phyloP scores from a whole-genome alignment of 2,113 vertebrate genomes.

The Eleginops maclovinus region DNA sequence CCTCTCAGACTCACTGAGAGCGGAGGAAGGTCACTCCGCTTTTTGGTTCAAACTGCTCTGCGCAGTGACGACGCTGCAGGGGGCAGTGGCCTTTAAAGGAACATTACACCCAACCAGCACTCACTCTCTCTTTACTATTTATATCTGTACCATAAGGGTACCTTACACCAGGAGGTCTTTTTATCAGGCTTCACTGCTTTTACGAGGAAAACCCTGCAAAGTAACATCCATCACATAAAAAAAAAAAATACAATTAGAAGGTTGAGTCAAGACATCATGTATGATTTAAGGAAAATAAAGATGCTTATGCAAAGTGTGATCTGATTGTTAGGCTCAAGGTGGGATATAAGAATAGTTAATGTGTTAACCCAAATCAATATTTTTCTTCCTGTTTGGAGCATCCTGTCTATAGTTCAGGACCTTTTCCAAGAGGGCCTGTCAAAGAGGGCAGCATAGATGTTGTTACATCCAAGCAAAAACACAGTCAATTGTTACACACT shows the following conservation, averaged over 20 bases:
- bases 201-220: background rate
- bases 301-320: background rate
- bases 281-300: background rate
- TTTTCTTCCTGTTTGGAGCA: background rate
- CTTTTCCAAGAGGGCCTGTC: too few relatives aligned
- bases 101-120: constrained; percentile 49
- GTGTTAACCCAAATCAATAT: background rate
- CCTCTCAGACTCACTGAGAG: constrained; percentile 80
- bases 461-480: too few relatives aligned
- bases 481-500: too few relatives aligned
- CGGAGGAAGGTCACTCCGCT: constrained; percentile 89
- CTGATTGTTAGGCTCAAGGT: background rate
- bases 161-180: background rate
- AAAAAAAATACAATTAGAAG: background rate
- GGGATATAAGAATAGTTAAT: background rate
- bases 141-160: background rate
- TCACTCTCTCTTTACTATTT: background rate
- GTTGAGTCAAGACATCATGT: background rate
- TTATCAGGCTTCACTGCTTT: background rate
- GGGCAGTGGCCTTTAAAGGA: constrained; percentile 77
- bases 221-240: background rate
- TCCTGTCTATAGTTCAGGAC: background rate
- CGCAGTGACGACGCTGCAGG: constrained; percentile 87
- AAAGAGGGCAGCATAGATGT: too few relatives aligned
- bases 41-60: constrained; percentile 89